Evolutionary conservation across 64 coral and sea anemone genomes (phyloP).

Genomic region (Actinia tenebrosa): DNA sequence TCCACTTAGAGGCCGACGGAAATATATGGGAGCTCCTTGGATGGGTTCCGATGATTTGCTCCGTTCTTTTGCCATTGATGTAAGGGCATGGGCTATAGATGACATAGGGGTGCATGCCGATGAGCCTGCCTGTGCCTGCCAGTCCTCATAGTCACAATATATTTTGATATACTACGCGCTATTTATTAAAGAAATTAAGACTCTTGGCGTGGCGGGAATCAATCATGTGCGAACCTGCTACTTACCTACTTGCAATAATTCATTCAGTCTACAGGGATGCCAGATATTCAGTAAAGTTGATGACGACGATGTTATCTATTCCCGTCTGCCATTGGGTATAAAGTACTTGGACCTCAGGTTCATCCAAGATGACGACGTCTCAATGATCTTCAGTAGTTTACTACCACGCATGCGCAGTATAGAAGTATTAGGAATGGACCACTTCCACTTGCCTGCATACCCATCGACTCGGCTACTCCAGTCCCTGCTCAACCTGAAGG

Average conservation of each 20-base stretch:
- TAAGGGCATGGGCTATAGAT: too few species aligned
- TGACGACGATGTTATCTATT: neutral
- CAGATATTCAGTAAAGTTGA: constrained; percentile 17
- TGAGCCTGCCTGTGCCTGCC: too few species aligned
- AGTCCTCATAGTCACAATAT: too few species aligned
- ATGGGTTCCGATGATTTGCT: too few species aligned
- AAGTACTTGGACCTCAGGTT: constrained; percentile 54
- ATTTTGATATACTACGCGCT: too few species aligned
- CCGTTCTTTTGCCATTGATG: too few species aligned
- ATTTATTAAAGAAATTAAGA: too few species aligned
- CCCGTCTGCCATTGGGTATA: neutral
- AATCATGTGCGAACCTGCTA: too few species aligned
- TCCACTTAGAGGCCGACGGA: too few species aligned
- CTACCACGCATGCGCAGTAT: constrained; percentile 33
- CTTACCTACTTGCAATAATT: neutral
- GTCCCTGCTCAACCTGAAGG: constrained; percentile 33
- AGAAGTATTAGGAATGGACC: constrained; percentile 54
- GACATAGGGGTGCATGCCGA: too few species aligned
- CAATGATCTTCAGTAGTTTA: constrained; percentile 23
- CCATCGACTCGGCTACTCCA: constrained; percentile 7
- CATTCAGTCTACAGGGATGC: constrained; percentile 59
- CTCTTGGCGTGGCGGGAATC: too few species aligned
- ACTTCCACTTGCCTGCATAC: constrained; percentile 30
- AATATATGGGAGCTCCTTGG: too few species aligned
- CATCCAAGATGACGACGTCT: constrained; percentile 31